Evolutionary conservation across 1,140 invertebrate genomes (phyloP), one percentile per base, ranked within the genome.

Genomic region (Cepaea nemoralis): DNA sequence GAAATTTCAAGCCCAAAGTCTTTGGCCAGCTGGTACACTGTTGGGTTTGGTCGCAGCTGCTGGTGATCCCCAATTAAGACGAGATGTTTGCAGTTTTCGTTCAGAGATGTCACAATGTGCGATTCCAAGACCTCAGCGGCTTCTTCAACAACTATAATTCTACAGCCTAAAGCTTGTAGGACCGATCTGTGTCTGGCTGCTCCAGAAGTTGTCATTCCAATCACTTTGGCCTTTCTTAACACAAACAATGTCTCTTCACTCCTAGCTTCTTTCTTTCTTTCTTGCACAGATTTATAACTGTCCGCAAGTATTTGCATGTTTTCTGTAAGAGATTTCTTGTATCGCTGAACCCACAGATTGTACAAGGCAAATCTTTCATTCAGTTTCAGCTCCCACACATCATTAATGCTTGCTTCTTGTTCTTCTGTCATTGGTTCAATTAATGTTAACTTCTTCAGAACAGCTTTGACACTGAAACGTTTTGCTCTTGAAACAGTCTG

Each of bases 61-160:
- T 92, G 87, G 82, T 93, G 93, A 89, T 97, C 96, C 91, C 95
- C 96, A 84, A 96, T 95, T 12, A 96, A 92, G 82, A 97, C 96
- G 0, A 96, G 91, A 88, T 89, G 87, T 16, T 88, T 88, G 42
- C 42, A 45, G 42, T 45, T 45, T 45, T 45, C 16, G 42, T 45
- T 45, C 6, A 45, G 42, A 16, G 42, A 6, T 45, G 42, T 45
- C 16, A 45, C 16, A 45, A 45, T 45, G 42, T n/a, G n/a, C n/a
- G n/a, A n/a, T n/a, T n/a, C n/a, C n/a, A n/a, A n/a, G n/a, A n/a
- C n/a, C n/a, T n/a, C n/a, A n/a, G n/a, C n/a, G 35, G 89, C 89
- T 79, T 90, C 89, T 73, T 90, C 89, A 0, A 90, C 87, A 42
- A 90, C 83, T 0, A 88, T 82, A 40, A 89, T 89, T 24, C 59